Base-by-base conservation (phyloP, 2,888 invertebrate genomes). In the Chymomyza fuscimana region DNA sequence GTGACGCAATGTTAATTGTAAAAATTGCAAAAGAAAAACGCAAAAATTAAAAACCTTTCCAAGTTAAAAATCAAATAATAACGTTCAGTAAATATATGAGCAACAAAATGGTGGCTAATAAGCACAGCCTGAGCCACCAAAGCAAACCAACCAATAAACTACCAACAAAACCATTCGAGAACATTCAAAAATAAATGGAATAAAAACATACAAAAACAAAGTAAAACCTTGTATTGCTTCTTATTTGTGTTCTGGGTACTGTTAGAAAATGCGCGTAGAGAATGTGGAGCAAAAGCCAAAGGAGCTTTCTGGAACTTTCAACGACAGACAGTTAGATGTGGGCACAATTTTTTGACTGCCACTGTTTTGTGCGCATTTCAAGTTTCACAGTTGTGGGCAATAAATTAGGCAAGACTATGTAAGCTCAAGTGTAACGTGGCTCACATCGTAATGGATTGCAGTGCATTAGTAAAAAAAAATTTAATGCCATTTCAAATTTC, bases 121-220 rank as follows among this genome's bases (percentile, higher is more conserved):
- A 70, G 16, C 58, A 64, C 72, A 46, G 74, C 68, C 65, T 66
- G 32, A 60, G 16, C 22, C 22, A 19, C 29, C 29, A 40, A 52
- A 63, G 65, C 64, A 58, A 68, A 60, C 54, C 66, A 59, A 63
- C 63, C 50, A 67, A 65, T 56, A 70, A 72, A 65, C 59, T 60
- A 67, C 77, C 77, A 70, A 51, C 75, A 76, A 32, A 72, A 72
- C 69, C 72, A 82, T 85, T 82, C 83, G 75, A 84, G 74, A 84
- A 80, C 84, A 84, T 83, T 82, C 74, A 84, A 86, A 86, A 84
- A 82, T 81, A 80, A 77, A 81, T 71, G 69, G 32, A 85, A 82
- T 73, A 83, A 77, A 61, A 71, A 67, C 58, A 60, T 65, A 68
- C 65, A 73, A 79, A 74, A 72, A 56, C 46, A 60, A 71, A 51